A percentile compares a stretch with the other conserved stretches of the same genome.
These are phyloP conservation scores for Porites australiensis DNA, from an alignment of 64 coral and sea anemone species.

Conservation along the genomic window DNA sequence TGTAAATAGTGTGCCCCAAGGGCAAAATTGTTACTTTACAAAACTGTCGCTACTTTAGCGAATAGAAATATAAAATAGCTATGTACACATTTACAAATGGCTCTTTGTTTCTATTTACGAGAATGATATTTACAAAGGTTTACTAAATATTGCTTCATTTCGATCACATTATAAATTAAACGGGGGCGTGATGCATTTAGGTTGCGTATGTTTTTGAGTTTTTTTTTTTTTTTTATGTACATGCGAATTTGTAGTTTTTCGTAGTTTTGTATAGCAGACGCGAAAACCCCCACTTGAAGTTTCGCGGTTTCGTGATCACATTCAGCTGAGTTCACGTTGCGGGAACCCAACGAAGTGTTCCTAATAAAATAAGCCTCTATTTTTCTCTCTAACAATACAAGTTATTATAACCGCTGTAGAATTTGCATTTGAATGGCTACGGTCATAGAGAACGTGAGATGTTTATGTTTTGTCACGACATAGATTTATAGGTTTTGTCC, in stretches of 20 bases:
- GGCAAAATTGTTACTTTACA: conserved; percentile 35
- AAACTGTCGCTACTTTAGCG: conserved; percentile 8
- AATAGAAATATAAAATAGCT: conserved; percentile 21
- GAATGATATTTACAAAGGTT: conserved; percentile 47
- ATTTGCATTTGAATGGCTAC: conserved; percentile 47
- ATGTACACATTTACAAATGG: conserved; percentile 46
- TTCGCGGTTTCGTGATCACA: conserved; percentile 18
- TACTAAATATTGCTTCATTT: conserved; percentile 8
- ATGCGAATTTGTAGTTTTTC: neutral
- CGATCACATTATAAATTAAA: conserved; percentile 39
- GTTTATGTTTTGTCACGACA: conserved; percentile 24
- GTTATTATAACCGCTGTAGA: neutral
- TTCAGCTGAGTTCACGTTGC: neutral
- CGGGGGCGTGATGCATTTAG: neutral
- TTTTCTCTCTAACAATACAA: conserved; percentile 14
- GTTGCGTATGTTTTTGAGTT: neutral
- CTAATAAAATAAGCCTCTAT: neutral
- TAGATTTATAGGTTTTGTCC: neutral
- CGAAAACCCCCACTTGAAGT: neutral
- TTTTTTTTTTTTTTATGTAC: neutral
- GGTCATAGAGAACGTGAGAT: neutral
- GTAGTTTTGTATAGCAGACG: neutral
- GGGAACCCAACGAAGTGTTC: neutral
- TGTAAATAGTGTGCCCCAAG: neutral
- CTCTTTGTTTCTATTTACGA: conserved; percentile 7